Evolutionary conservation across 2,113 vertebrate species (phyloP).

Genomic region (Prolemur simus): DNA sequence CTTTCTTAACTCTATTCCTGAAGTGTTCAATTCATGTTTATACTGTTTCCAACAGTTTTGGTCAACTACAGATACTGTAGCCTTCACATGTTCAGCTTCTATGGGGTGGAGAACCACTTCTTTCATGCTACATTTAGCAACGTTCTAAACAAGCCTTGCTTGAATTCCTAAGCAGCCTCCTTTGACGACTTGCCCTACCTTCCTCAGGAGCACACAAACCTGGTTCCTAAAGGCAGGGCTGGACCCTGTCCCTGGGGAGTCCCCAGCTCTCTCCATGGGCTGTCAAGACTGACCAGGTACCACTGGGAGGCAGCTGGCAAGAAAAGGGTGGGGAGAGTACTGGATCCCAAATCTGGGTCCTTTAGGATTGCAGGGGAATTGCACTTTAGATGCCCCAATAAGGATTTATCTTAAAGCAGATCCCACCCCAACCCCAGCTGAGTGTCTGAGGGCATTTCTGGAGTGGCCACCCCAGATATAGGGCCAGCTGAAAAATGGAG

Average conservation of each 20-base stretch:
- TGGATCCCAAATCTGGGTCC: neutral
- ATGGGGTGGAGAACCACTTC: rapidly evolving
- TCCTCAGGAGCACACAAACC: neutral
- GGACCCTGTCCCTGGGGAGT: neutral
- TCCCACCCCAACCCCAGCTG: neutral
- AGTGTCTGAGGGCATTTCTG: rapidly evolving
- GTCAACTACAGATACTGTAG: rapidly evolving
- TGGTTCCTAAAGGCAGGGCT: rapidly evolving
- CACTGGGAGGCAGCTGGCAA: neutral
- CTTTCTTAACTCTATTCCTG: neutral
- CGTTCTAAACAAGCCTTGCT: neutral
- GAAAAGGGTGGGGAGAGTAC: rapidly evolving
- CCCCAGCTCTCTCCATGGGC: neutral
- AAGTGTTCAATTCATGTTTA: neutral
- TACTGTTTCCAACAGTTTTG: neutral
- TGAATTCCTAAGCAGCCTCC: neutral
- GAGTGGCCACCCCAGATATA: neutral
- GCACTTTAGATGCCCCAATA: neutral
- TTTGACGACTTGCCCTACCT: neutral
- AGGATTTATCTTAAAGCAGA: neutral
- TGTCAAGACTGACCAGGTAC: rapidly evolving
- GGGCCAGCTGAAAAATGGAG: neutral
- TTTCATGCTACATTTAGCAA: rapidly evolving
- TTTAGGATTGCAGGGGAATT: neutral
- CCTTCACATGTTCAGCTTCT: rapidly evolving